These are phyloP conservation scores for Syrrhaptes paradoxus DNA, from an alignment of 2,113 vertebrate species.

Conservation along the genomic window DNA sequence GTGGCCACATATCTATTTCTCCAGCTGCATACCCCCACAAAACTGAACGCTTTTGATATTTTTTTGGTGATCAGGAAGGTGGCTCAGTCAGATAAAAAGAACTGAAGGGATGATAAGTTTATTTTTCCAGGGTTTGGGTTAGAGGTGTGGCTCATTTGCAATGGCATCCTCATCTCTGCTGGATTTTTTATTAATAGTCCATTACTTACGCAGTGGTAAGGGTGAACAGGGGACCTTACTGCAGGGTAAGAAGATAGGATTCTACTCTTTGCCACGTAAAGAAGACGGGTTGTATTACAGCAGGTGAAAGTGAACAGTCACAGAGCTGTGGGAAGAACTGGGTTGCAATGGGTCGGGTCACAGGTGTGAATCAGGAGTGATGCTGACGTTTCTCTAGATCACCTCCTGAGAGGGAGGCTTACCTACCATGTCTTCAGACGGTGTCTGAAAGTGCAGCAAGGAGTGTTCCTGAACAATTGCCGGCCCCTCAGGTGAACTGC, in stretches of 20 bases:
- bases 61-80: constrained; percentile 17
- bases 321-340: background rate
- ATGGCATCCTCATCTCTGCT: background rate
- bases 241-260: background rate
- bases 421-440: fast-evolving
- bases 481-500: background rate
- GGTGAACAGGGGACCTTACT: background rate
- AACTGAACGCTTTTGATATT: background rate
- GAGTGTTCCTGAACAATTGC: background rate
- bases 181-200: background rate
- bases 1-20: background rate
- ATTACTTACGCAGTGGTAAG: background rate
- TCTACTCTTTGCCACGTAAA: background rate
- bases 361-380: background rate
- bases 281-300: background rate
- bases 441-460: background rate
- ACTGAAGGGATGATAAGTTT: background rate
- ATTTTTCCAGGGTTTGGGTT: background rate
- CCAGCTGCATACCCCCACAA: background rate
- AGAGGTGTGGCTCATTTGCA: background rate
- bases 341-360: background rate
- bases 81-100: background rate
- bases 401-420: background rate
- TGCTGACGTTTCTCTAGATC: background rate
- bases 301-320: background rate